Conservation (phyloP, 2,888 invertebrate species). For the Apodemia hepburni region DNA sequence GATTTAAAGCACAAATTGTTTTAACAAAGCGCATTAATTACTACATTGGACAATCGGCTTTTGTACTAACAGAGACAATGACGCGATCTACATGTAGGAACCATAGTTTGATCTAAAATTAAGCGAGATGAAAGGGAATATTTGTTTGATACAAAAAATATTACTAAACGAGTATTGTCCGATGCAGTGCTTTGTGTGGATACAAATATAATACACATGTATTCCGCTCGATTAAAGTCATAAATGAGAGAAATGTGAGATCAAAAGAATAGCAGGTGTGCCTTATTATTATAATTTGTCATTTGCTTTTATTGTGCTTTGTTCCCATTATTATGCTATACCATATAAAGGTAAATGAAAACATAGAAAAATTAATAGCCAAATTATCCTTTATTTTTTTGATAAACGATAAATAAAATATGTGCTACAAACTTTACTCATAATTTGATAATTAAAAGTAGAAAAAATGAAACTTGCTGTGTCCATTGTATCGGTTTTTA, state of each 20-base stretch:
- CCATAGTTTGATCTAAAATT: constrained; percentile 77
- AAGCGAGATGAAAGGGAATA: constrained; percentile 76
- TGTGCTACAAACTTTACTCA: too few species aligned
- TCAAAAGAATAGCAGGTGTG: constrained; percentile 78
- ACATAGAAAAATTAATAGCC: not conserved
- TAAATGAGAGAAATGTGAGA: constrained; percentile 78
- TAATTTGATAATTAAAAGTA: too few species aligned
- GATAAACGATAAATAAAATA: too few species aligned
- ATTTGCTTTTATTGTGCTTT: constrained; percentile 61
- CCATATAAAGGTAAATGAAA: constrained; percentile 8
- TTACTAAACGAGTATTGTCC: constrained; percentile 70
- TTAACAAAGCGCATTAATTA: not conserved
- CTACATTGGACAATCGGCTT: constrained; percentile 18
- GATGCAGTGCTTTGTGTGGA: constrained; percentile 62
- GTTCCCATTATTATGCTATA: constrained; percentile 50
- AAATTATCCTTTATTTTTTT: not conserved
- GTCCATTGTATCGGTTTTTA: too few species aligned
- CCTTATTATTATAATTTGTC: constrained; percentile 76
- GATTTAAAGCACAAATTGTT: constrained; percentile 39
- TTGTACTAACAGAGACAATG: constrained; percentile 64
- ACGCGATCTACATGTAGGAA: constrained; percentile 74
- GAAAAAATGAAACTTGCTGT: too few species aligned
- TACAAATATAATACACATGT: constrained; percentile 65
- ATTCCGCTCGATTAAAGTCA: constrained; percentile 76
- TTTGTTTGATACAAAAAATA: constrained; percentile 73